Evolutionary conservation across 2,888 invertebrate species (phyloP), one percentile per base, ranked within the genome.

Genomic region (Arrhopalites spinosus): DNA sequence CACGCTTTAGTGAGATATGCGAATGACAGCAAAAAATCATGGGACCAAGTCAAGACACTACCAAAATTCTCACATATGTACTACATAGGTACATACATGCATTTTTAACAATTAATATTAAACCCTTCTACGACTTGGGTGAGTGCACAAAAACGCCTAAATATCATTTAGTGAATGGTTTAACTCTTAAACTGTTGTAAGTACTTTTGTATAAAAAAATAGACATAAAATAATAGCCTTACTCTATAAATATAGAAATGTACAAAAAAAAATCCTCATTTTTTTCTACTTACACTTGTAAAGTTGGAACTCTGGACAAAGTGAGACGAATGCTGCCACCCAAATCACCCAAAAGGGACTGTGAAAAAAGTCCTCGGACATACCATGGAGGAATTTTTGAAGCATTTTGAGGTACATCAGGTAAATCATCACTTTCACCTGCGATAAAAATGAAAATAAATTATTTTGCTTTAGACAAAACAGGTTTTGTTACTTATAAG

Each of bases 281-380:
- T n/a, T n/a, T n/a, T n/a, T n/a, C n/a, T 15, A 50, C 78, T 78
- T 78, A 79, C 79, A 78, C 47, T 74, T 79, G 79, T 11, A 82
- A 59, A 13, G 82, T 82, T 17, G 82, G 82, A 25, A 82, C 81
- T 71, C 79, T 70, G 3, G 83, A 80, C 15, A 84, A 75, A 25
- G 83, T 82, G 36, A 84, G 78, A 59, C 83, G 81, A 56, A 84
- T 82, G 56, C 83, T 82, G 71, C 84, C 84, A 45, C 83, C 83
- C 70, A 83, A 79, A 53, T 82, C 83, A 5, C 83, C 84, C 61
- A 84, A 78, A 15, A 84, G 73, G n/a, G 83, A 82, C 63, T 84
- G 83, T 76, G 82, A 83, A 83, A 83, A 84, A 11, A 84, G 79
- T 1, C 83, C 83, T 50, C 84, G 80, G 56, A 82, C 78, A 53